phyloP scores from a whole-genome alignment of 2,797 vertebrate genomes.

The Hozukius guyotensis region DNA sequence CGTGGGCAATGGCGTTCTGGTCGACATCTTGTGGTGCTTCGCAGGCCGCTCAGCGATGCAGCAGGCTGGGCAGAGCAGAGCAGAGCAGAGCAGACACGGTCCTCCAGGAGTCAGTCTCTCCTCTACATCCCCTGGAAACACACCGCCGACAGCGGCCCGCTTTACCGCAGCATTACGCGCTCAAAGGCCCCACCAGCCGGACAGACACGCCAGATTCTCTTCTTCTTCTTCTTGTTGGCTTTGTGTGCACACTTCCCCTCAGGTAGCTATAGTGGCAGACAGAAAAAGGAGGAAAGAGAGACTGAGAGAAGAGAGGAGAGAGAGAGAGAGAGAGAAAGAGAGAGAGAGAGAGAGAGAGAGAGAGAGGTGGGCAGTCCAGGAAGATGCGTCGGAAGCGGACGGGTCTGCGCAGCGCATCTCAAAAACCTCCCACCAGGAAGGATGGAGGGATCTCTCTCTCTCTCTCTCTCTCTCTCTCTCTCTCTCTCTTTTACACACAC shows the following conservation, averaged over 20 bases:
- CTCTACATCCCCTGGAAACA: constrained; percentile 78
- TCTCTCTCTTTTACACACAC: constrained; percentile 25
- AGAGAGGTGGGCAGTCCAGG: constrained; percentile 54
- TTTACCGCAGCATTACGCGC: constrained; percentile 72
- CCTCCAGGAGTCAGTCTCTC: neutral
- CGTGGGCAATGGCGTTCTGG: constrained; percentile 95
- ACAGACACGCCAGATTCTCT: constrained; percentile 48
- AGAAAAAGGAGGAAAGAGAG: constrained; percentile 56
- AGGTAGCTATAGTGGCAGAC: constrained; percentile 67
- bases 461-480: constrained; percentile 32
- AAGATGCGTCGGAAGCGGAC: constrained; percentile 74
- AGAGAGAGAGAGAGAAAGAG: constrained; percentile 38
- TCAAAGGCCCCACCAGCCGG: constrained; percentile 47
- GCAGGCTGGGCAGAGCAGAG: constrained; percentile 72
- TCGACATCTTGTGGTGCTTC: constrained; percentile 86
- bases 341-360: constrained; percentile 2
- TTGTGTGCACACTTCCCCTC: constrained; percentile 52
- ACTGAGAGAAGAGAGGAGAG: constrained; percentile 37
- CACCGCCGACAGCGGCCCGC: constrained; percentile 68
- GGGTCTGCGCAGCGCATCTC: constrained; percentile 77
- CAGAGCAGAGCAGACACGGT: constrained; percentile 40
- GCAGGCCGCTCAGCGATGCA: constrained; percentile 77
- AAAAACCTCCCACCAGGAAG: constrained; percentile 78
- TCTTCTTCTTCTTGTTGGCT: constrained; percentile 36
- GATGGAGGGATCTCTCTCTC: constrained; percentile 62